Conservation (phyloP, 2,797 vertebrate genomes). For the Varecia variegata region DNA sequence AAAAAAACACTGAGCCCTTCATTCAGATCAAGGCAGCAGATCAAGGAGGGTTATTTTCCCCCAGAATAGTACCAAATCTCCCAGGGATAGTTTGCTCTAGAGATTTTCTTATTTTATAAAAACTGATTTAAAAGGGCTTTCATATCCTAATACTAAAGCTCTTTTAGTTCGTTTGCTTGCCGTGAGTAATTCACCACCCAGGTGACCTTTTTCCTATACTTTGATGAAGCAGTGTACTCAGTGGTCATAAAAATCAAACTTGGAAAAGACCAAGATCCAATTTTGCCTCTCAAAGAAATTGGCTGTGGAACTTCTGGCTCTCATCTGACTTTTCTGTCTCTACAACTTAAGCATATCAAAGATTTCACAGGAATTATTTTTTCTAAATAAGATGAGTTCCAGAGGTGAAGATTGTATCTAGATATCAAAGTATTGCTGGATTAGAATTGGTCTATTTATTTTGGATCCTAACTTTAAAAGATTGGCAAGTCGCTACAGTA, state of each 20-base stretch:
- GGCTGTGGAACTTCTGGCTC: background rate
- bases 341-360: background rate
- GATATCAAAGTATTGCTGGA: background rate
- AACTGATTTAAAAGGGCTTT: conserved; percentile 55
- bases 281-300: background rate
- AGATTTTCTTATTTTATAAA: conserved; percentile 68
- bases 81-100: conserved; percentile 13
- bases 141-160: conserved; percentile 1
- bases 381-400: conserved; percentile 50
- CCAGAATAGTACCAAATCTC: conserved; percentile 40
- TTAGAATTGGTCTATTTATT: conserved; percentile 36
- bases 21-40: conserved; percentile 63
- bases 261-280: conserved; percentile 9
- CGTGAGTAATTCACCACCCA: background rate
- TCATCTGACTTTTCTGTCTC: background rate
- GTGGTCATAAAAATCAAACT: conserved; percentile 33
- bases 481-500: background rate
- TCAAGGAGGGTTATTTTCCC: conserved; percentile 41
- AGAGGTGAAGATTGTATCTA: conserved; percentile 43
- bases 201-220: conserved; percentile 33
- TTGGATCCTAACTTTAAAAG: conserved; percentile 36
- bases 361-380: conserved; percentile 26
- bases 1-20: conserved; percentile 42
- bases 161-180: background rate
- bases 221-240: conserved; percentile 18